Percentiles rank a stretch among this genome's conserved stretches.
Evolutionary conservation across 1,140 invertebrate genomes (phyloP).

Genomic region (Metopolophium dirhodum): DNA sequence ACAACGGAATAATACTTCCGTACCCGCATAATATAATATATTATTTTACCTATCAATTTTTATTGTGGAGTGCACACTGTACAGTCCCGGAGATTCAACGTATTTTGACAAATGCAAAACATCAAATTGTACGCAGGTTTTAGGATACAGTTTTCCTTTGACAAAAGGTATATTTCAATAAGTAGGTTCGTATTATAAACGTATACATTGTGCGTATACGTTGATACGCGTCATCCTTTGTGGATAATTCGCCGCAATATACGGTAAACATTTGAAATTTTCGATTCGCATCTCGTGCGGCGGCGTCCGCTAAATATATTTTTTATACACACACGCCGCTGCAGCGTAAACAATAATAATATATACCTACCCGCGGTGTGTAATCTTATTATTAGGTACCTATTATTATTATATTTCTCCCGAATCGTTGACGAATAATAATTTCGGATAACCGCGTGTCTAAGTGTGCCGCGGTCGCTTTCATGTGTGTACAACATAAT

Average conservation of each 20-base stretch:
- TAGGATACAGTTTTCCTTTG: background rate
- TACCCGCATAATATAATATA: background rate
- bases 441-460: background rate
- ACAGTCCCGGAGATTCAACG: background rate
- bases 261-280: background rate
- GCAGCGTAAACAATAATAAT: background rate
- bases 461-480: slow-evolving; percentile 33
- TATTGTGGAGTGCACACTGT: background rate
- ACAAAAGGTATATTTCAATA: background rate
- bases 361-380: background rate
- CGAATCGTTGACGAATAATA: background rate
- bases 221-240: background rate
- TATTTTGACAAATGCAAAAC: background rate
- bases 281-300: background rate
- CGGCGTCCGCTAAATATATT: background rate
- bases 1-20: background rate
- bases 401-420: background rate
- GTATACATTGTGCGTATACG: background rate
- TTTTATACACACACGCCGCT: background rate
- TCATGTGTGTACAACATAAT: background rate
- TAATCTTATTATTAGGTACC: background rate
- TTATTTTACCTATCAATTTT: background rate
- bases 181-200: background rate
- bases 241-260: background rate
- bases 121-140: background rate